These are phyloP conservation scores for Diarsia mendica DNA, from an alignment of 2,888 invertebrate genomes.

Conservation along the genomic window DNA sequence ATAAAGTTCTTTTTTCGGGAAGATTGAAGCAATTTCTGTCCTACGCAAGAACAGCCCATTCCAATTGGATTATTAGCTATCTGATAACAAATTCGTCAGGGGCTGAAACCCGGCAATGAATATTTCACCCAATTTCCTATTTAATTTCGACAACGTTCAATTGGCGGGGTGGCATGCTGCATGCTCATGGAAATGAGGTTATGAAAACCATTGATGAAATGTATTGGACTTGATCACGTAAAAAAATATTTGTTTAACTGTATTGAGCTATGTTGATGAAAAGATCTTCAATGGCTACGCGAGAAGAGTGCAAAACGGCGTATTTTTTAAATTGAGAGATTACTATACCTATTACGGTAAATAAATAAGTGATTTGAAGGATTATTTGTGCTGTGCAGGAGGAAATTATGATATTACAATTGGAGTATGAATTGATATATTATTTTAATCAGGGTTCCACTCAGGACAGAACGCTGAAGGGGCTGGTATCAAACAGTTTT, in stretches of 20 bases:
- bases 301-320: neutral
- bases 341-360: neutral
- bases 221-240: constrained; percentile 2
- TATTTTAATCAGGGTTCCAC: constrained; percentile 69
- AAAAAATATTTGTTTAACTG: neutral
- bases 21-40: constrained; percentile 59
- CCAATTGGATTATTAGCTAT: constrained; percentile 84
- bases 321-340: neutral
- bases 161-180: constrained; percentile 54
- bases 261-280: neutral
- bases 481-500: constrained; percentile 21
- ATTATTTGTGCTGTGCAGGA: neutral
- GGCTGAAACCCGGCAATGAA: constrained; percentile 79
- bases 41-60: constrained; percentile 66
- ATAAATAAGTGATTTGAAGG: neutral
- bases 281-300: neutral
- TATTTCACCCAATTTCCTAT: constrained; percentile 74
- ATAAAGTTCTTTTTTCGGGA: constrained; percentile 43
- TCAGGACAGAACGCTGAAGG: constrained; percentile 69
- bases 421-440: constrained; percentile 72
- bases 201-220: constrained; percentile 37
- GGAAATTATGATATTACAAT: constrained; percentile 45
- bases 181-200: constrained; percentile 56
- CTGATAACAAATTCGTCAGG: constrained; percentile 81
- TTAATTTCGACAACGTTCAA: constrained; percentile 68